Evolutionary conservation across 2,113 vertebrate genomes (phyloP), one percentile per base, ranked within the genome.

Genomic region (Pogona vitticeps): DNA sequence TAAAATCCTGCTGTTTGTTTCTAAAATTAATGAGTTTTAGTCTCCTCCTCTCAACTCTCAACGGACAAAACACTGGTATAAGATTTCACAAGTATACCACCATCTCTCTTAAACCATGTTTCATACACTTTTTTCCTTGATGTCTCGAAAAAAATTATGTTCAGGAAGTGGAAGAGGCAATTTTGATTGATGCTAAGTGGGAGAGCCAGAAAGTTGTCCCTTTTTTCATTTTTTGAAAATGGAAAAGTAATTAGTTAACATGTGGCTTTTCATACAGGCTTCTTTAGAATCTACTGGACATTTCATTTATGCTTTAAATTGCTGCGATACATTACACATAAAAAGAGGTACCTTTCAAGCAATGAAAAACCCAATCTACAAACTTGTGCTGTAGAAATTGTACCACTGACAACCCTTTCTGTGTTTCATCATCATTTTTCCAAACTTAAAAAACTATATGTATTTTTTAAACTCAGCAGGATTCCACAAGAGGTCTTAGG

Each of bases 401-500:
- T 89, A 79, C 42, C 38, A 61, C 59, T 65, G 28, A 63, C 86
- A 90, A 75, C 88, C 52, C 89, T 71, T 72, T 0, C 85, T 93
- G 86, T 71, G 83, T 65, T 73, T 80, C 46, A 61, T 38, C 18
- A 0, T 67, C 26, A 33, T 33, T 56, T 78, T 65, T 17, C 42
- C n/a, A 0, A 80, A 84, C 91, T 6, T 0, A 85, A 92, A 52
- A 52, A 52, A 52, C 46, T 52, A 52, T 52, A 52, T 52, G 10
- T 52, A 52, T 63, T 67, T 61, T 56, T 61, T 38, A n/a, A 80
- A 86, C 68, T 81, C 97, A 97, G 97, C 97, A 98, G 97, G 98
- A 98, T 98, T 98, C 98, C 98, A 98, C 97, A 97, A 97, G 96
- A 96, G 95, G 96, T 94, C 97, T 95, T 94, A 95, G 96, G 97